Evolutionary conservation across 2,888 invertebrate genomes (phyloP).

Genomic region (Phalangium opilio): DNA sequence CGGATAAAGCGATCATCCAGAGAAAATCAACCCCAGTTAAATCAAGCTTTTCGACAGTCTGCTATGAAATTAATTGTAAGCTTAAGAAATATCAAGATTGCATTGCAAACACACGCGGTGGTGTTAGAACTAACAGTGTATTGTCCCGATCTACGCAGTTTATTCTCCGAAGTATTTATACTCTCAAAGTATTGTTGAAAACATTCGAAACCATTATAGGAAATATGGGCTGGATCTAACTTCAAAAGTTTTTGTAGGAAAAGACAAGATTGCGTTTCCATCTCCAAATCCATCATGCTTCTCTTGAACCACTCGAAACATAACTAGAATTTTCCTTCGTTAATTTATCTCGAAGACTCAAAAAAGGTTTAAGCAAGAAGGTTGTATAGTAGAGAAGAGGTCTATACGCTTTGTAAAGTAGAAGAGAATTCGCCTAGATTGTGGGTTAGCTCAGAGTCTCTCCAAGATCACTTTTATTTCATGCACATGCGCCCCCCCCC

Average conservation of each 20-base stretch:
- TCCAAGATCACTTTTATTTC: too few species aligned
- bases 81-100: too few species aligned
- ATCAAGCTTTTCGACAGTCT: conserved; percentile 34
- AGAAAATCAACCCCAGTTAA: conserved; percentile 34
- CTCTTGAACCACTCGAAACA: conserved; percentile 36
- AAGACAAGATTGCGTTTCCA: conserved; percentile 32
- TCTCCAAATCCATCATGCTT: conserved; percentile 33
- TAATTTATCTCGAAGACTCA: conserved; percentile 2
- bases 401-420: too few species aligned
- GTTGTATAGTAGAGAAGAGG: too few species aligned
- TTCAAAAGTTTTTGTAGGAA: conserved; percentile 35
- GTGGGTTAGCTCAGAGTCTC: too few species aligned
- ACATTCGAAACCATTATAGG: conserved; percentile 32
- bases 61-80: conserved; percentile 10
- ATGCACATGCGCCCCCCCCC: too few species aligned
- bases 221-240: conserved; percentile 31
- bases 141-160: conserved; percentile 25
- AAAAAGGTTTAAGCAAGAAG: too few species aligned
- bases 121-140: conserved; percentile 16
- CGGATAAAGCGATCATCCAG: conserved; percentile 35
- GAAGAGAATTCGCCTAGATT: too few species aligned
- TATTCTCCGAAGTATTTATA: conserved; percentile 33
- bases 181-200: conserved; percentile 36
- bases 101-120: background rate
- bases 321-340: conserved; percentile 7